Evolutionary conservation across 2,113 vertebrate species (phyloP), one percentile per base, ranked within the genome.

Genomic region (Nesoenas mayeri): DNA sequence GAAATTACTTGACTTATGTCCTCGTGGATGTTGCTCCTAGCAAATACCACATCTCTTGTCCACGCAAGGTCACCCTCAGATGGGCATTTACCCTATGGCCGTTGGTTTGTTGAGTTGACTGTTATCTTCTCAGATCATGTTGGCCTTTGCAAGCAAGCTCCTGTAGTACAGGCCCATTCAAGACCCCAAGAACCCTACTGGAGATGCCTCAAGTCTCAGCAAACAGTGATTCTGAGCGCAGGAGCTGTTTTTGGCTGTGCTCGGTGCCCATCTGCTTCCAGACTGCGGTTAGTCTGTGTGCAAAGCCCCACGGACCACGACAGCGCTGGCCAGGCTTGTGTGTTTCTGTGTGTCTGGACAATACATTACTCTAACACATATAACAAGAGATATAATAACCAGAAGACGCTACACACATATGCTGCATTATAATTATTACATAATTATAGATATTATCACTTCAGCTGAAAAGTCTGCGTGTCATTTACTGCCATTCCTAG

Each of bases 141-240:
- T 31, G 66, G 57, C 14, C 54, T 78, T 31, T 44, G 38, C 22
- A 25, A 60, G 40, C 53, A 66, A 47, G 20, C 40, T 47, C 26
- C 1, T 16, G 44, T 11, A 28, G 40, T 4, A 44, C 15, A 0
- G 14, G n/a, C 40, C 44, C 2, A 0, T 25, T 14, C 4, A 0
- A 70, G 57, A 57, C 10, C 36, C 53, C 38, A 10, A 20, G 50
- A 47, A 12, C 6, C 1, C 12, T 9, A 5, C 0, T 19, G 51
- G 36, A 47, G 56, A 42, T 21, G 6, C 28, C 28, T 22, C 36
- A 5, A 34, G 26, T 3, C 58, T 20, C 62, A 62, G 25, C 61
- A 56, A 62, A 48, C 5, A 51, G 24, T 31, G 51, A 3, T 61
- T 10, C 38, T 12, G 40, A 12, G 22, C 1, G 3, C 3, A 38